Percentiles rank a stretch among this genome's conserved stretches.
phyloP scores from a whole-genome alignment of 2,888 invertebrate species.

The Emmelina monodactyla region DNA sequence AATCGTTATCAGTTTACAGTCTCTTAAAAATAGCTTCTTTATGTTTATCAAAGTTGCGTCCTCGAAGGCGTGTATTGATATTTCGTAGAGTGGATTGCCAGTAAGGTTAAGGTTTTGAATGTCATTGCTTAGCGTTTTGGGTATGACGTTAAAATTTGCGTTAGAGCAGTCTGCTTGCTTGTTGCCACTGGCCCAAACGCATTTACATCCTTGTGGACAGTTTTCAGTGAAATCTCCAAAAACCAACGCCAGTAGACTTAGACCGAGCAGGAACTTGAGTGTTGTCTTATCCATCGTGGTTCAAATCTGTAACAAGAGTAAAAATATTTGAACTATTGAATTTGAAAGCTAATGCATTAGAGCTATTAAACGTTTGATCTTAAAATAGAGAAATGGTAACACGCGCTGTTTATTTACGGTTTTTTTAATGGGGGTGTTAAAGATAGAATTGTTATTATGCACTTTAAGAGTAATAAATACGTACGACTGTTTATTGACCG shows the following conservation, averaged over 20 bases:
- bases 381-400: no score
- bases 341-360: no score
- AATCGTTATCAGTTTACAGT: slow-evolving; percentile 77
- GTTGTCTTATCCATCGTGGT: slow-evolving; percentile 33
- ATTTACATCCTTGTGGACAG: slow-evolving; percentile 76
- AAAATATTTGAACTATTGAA: slow-evolving; percentile 18
- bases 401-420: no score
- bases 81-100: slow-evolving; percentile 71
- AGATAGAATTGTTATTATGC: no score
- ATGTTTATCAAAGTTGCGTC: slow-evolving; percentile 77
- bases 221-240: slow-evolving; percentile 63
- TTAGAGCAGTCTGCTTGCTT: slow-evolving; percentile 83
- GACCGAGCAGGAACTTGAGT: slow-evolving; percentile 27
- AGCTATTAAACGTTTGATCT: no score
- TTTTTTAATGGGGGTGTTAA: no score
- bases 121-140: slow-evolving; percentile 74
- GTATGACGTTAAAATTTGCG: slow-evolving; percentile 72
- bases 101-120: slow-evolving; percentile 77
- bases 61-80: slow-evolving; percentile 73
- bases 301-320: slow-evolving; percentile 42
- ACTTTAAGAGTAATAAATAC: no score
- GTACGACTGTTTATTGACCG: no score
- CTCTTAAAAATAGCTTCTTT: slow-evolving; percentile 79
- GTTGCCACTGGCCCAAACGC: slow-evolving; percentile 86
- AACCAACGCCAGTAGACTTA: slow-evolving; percentile 31